These are phyloP conservation scores for Ctenosaura bakeri DNA, from an alignment of 2,797 vertebrate species.

Conservation along the genomic window DNA sequence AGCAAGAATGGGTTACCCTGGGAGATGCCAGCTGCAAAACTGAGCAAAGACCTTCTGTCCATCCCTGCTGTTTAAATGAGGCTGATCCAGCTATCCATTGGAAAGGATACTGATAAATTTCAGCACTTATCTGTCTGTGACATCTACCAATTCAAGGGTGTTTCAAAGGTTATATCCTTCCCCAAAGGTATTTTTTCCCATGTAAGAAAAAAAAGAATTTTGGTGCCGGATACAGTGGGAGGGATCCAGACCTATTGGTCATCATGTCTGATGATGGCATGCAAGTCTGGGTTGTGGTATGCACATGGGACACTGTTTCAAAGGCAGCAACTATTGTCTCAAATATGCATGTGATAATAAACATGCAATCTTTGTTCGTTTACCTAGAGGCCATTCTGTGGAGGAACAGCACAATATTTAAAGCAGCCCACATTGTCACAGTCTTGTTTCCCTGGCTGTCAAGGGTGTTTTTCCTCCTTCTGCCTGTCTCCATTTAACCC, in stretches of 20 bases:
- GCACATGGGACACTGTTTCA: background rate
- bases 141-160: background rate
- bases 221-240: rapidly evolving
- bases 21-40: background rate
- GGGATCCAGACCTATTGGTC: background rate
- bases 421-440: background rate
- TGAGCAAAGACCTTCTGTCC: background rate
- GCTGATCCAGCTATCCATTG: background rate
- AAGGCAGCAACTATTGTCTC: background rate
- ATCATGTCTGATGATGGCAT: background rate
- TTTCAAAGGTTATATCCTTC: background rate
- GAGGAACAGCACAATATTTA: background rate
- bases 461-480: background rate
- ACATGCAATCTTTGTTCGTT: background rate
- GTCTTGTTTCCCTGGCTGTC: background rate
- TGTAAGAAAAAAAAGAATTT: background rate
- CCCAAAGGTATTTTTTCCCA: background rate
- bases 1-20: background rate
- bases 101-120: background rate
- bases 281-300: background rate
- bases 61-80: slow-evolving; percentile 3
- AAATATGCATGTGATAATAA: background rate
- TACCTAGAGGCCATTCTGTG: background rate
- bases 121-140: background rate
- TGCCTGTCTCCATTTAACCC: slow-evolving; percentile 1